Conservation (phyloP, 2,888 invertebrate species). For the Tolmerus cingulatus region DNA sequence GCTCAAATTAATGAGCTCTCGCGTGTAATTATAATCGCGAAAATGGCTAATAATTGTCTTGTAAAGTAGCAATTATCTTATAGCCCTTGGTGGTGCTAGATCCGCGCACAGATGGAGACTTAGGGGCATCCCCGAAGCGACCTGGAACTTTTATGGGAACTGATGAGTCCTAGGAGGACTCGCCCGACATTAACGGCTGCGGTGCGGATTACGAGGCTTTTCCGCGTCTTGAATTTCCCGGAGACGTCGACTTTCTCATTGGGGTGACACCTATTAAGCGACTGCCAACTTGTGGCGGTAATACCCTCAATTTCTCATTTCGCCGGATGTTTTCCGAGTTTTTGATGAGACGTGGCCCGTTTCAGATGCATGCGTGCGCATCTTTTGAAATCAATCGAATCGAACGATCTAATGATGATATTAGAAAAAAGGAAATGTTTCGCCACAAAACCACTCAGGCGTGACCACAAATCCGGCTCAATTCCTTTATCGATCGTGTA, state of each 20-base stretch:
- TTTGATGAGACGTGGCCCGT: background rate
- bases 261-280: constrained; percentile 28
- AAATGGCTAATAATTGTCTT: constrained; percentile 46
- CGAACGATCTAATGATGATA: constrained; percentile 35
- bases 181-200: background rate
- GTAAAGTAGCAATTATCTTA: constrained; percentile 47
- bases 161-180: background rate
- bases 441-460: constrained; percentile 37
- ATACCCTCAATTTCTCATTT: constrained; percentile 15
- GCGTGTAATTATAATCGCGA: constrained; percentile 48
- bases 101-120: background rate
- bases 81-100: constrained; percentile 36
- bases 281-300: background rate
- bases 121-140: constrained; percentile 2
- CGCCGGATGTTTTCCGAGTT: constrained; percentile 15
- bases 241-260: background rate
- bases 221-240: background rate
- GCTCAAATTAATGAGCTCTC: constrained; percentile 46
- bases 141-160: constrained; percentile 27
- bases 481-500: constrained; percentile 42
- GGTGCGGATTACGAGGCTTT: constrained; percentile 11
- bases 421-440: constrained; percentile 39
- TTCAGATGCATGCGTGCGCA: background rate
- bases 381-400: constrained; percentile 21
- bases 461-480: constrained; percentile 43